Base-by-base conservation (phyloP, 2,888 invertebrate species). In the Tanytarsus gracilentus region DNA sequence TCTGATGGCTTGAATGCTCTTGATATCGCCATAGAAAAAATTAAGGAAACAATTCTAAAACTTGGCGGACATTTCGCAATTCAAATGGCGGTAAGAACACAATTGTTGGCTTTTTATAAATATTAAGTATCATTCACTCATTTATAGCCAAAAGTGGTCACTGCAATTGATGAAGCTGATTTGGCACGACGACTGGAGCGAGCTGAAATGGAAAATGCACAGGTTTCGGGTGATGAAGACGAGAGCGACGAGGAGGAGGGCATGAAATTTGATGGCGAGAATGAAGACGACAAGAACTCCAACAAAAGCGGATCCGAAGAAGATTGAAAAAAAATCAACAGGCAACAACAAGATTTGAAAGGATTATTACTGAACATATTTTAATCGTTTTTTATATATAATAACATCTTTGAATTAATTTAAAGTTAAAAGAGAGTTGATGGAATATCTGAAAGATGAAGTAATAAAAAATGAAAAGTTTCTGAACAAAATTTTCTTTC, bases 91-190 rank as follows among this genome's bases (percentile, higher is more conserved):
- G 92, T 92, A 77, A 77, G 84, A 77, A 53, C 36, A n/a, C 14
- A 6, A 60, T 27, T 30, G 55, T 52, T 9, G 39, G 23, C 6
- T 14, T 39, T 6, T 23, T 21, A 23, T 26, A 18, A 8, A 21
- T 16, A 21, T 36, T 16, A 40, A 16, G 18, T n/a, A 51, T 18
- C 26, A 16, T 30, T 16, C 14, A 5, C 61, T 61, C n/a, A 62
- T 62, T 69, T 71, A 1, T 71, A 90, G 86, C 96, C 97, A 48
- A 95, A 97, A 77, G 95, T 99, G 64, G 97, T 99, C 26, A 98
- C 99, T 1, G 98, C 98, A 60, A 86, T 92, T 16, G 99, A 99
- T 74, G 99, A 99, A 75, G 93, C 93, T 2, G 98, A 98, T 72
- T 76, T 97, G 66, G 88, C 90, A 56, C 80, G 90, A 69, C 92